Conservation (phyloP, 2,113 vertebrate species). For the Chauna torquata region DNA sequence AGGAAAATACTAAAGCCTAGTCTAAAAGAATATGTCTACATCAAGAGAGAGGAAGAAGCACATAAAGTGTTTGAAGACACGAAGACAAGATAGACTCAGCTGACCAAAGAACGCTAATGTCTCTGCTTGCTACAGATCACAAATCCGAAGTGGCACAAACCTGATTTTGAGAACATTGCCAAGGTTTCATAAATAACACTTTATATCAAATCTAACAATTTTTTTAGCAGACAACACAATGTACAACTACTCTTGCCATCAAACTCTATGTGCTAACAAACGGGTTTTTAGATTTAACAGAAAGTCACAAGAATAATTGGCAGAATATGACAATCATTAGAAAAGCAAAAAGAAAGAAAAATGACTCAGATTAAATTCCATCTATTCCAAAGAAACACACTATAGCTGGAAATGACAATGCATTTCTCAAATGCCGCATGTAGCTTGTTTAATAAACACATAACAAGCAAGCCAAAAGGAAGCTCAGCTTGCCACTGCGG, state of each 20-base stretch:
- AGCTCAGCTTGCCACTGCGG: constrained; percentile 52
- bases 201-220: neutral
- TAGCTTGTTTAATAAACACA: constrained; percentile 53
- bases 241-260: neutral
- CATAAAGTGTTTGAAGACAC: neutral
- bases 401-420: neutral
- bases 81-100: neutral
- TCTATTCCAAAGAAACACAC: neutral
- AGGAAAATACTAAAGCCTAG: neutral
- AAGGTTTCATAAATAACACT: neutral
- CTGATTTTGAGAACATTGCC: neutral
- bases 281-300: neutral
- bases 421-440: neutral
- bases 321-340: neutral
- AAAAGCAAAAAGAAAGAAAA: neutral
- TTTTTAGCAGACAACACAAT: neutral
- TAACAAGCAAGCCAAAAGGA: constrained; percentile 54
- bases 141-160: neutral
- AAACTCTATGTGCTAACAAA: neutral
- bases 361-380: neutral
- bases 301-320: neutral
- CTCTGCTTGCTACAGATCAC: neutral
- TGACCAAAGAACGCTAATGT: neutral
- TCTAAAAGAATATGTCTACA: neutral
- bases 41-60: neutral